Evolutionary conservation across 2,888 invertebrate species (phyloP).

Genomic region (Eurytoma adleriae): DNA sequence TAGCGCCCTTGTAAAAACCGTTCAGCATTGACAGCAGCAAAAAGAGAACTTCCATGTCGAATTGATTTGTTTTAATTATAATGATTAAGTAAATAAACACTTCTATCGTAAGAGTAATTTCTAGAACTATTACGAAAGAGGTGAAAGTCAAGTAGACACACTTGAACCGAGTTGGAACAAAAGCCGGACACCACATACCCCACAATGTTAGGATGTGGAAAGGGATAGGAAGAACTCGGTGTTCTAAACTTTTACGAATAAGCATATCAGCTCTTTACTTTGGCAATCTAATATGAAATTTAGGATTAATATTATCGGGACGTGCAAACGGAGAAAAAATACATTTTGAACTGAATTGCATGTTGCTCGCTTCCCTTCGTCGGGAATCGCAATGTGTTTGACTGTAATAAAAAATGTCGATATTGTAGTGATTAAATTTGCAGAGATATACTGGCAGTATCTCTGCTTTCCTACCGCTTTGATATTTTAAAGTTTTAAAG

Average conservation of each 20-base stretch:
- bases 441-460: background rate
- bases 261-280: background rate
- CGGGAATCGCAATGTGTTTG: background rate
- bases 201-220: conserved; percentile 38
- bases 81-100: conserved; percentile 20
- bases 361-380: background rate
- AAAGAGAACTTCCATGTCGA: conserved; percentile 38
- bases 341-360: conserved; percentile 2
- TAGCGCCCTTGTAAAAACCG: conserved; percentile 37
- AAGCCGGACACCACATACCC: conserved; percentile 32
- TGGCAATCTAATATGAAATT: background rate
- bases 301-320: background rate
- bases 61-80: conserved; percentile 12
- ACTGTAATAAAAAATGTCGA: conserved; percentile 14
- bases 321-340: background rate
- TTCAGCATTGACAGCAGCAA: conserved; percentile 24
- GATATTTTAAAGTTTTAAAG: conserved; percentile 27
- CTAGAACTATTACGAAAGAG: conserved; percentile 1
- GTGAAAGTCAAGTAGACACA: conserved; percentile 24
- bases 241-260: conserved; percentile 27
- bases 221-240: conserved; percentile 39
- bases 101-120: conserved; percentile 13
- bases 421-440: conserved; percentile 18
- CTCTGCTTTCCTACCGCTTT: background rate
- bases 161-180: background rate